phyloP scores from a whole-genome alignment of 1,140 invertebrate species.

The Zophobas morio region DNA sequence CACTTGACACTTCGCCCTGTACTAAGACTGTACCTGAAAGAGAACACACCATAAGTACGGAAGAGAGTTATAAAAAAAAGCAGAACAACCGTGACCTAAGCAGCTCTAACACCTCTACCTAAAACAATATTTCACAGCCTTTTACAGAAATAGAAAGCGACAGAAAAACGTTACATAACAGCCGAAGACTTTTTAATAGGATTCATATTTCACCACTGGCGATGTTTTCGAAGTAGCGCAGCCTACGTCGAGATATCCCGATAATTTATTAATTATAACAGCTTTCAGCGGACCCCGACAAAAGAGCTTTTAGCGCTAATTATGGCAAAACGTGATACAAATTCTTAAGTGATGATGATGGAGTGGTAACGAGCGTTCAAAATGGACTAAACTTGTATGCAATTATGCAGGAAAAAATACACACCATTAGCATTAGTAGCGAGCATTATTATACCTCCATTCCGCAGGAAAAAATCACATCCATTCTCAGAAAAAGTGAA shows the following conservation, averaged over 20 bases:
- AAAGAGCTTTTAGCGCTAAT: conserved; percentile 29
- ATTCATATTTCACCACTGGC: conserved; percentile 24
- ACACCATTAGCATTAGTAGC: conserved; percentile 50
- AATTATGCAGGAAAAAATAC: conserved; percentile 43
- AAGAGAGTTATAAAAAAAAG: neutral
- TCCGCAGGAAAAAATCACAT: conserved; percentile 12
- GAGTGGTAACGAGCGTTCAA: conserved; percentile 9
- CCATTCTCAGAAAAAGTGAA: neutral
- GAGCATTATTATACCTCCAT: conserved; percentile 50
- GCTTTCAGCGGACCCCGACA: conserved; percentile 16
- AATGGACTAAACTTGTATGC: conserved; percentile 31
- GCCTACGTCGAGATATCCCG: neutral
- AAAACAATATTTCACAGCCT: conserved; percentile 37
- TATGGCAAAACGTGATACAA: conserved; percentile 33
- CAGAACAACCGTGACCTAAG: conserved; percentile 19
- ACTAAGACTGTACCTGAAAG: conserved; percentile 66
- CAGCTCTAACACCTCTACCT: conserved; percentile 1
- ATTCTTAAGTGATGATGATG: conserved; percentile 32
- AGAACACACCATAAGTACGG: conserved; percentile 39
- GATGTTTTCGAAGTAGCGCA: conserved; percentile 24
- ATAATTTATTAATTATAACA: conserved; percentile 18
- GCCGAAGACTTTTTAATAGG: conserved; percentile 18
- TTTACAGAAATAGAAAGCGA: conserved; percentile 43
- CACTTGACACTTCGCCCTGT: conserved; percentile 65
- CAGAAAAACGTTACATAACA: conserved; percentile 30